Percentiles rank a stretch among this genome's conserved stretches.
Evolutionary conservation across 37 sponge, comb jelly and placozoan genomes (phyloP).

Genomic region (Mnemiopsis leidyi): DNA sequence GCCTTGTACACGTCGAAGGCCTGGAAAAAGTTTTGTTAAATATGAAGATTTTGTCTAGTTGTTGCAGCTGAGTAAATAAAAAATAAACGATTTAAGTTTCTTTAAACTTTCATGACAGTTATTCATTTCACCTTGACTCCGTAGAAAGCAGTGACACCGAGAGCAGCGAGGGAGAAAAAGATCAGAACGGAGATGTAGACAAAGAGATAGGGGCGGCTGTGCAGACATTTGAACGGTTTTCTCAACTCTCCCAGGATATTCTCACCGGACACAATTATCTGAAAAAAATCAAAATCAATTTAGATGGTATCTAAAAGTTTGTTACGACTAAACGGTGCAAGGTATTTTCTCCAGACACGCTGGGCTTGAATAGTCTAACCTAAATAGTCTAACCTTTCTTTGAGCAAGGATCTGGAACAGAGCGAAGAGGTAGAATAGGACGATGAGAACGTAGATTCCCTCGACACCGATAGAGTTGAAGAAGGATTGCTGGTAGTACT

Average conservation of each 20-base stretch:
- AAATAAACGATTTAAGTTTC: no score
- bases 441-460: slow-evolving; percentile 40
- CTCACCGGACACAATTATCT: slow-evolving; percentile 37
- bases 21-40: no score
- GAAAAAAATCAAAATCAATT: no score
- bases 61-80: no score
- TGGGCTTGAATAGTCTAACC: no score
- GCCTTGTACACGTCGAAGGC: not conserved
- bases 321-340: no score
- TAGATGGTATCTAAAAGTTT: no score
- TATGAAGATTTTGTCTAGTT: no score
- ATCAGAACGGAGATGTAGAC: slow-evolving; percentile 36
- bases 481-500: not conserved
- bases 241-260: slow-evolving; percentile 50
- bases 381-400: slow-evolving; percentile 19
- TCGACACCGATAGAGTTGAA: slow-evolving; percentile 31
- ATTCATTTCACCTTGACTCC: not conserved
- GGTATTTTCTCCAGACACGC: no score
- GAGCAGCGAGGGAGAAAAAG: slow-evolving; percentile 4
- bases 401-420: slow-evolving; percentile 57
- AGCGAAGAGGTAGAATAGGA: slow-evolving; percentile 56
- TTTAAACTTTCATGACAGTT: no score
- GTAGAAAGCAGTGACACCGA: slow-evolving; percentile 26
- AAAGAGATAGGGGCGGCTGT: slow-evolving; percentile 52
- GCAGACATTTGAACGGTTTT: slow-evolving; percentile 48